Evolutionary conservation across 2,888 invertebrate species (phyloP), one percentile per base, ranked within the genome.

Genomic region (Dynastes tityus): DNA sequence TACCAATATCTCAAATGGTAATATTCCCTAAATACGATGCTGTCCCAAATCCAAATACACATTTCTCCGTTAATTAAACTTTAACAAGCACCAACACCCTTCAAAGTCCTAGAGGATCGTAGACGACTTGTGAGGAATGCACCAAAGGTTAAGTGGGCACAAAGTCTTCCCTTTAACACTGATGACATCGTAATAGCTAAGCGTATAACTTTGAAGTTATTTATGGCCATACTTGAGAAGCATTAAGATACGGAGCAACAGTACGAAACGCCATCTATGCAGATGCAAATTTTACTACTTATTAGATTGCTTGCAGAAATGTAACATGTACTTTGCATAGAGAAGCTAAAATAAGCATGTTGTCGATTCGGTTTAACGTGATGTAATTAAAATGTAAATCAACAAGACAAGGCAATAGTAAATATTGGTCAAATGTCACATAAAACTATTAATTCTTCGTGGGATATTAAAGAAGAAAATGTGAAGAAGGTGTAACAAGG

Each of bases 151-250:
- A 45, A 67, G 40, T 40, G 67, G 40, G 37, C 40, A 40, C 65
- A 13, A 65, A 40, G 65, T 65, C 65, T n/a, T 13, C 45, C n/a
- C 67, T 67, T 67, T 49, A 40, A 40, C 67, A 67, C 45, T 67
- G 67, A 67, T 67, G 67, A 67, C 67, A 2, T 67, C 45, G 16
- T 45, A 67, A 45, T 49, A 16, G 45, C 16, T 40, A 16, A 53
- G 5, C 67, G 67, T 67, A 22, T 45, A 45, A 45, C 67, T 67
- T 67, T 67, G 67, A 67, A 67, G 45, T 67, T 67, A 45, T 67
- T 67, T 40, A 67, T 40, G 40, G 29, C 67, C 22, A 9, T 9
- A 22, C 29, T 29, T 11, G 27, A 11, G 9, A 32, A 32, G 29
- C 6, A 27, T 2, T 27, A 22, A 3, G 22, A 11, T 61, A 1